Percentiles rank a stretch among this genome's conserved stretches.
Evolutionary conservation across 2,113 vertebrate species (phyloP).

Genomic region (Sebastes fasciatus): DNA sequence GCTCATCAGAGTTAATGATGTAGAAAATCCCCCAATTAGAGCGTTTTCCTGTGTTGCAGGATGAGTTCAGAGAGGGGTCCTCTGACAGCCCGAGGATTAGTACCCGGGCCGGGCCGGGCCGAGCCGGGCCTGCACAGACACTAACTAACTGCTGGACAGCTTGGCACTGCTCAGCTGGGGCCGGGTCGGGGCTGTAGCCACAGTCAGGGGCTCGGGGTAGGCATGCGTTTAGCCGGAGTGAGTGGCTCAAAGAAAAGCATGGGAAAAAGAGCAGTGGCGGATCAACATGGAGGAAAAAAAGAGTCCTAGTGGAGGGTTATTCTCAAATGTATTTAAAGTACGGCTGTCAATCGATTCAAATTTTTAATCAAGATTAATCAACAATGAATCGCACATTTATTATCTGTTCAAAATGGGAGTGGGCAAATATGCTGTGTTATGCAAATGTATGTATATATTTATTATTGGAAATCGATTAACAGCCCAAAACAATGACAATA

Average conservation of each 20-base stretch:
- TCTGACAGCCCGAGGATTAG: constrained; percentile 85
- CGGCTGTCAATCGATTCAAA: too few species aligned
- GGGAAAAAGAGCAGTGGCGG: constrained; percentile 74
- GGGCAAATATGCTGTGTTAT: too few species aligned
- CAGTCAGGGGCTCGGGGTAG: constrained; percentile 71
- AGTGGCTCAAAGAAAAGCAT: constrained; percentile 75
- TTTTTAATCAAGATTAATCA: too few species aligned
- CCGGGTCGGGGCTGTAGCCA: constrained; percentile 59
- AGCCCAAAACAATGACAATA: too few species aligned
- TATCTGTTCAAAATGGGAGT: too few species aligned
- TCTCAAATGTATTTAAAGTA: neutral
- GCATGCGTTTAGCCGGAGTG: constrained; percentile 78
- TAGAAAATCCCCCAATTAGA: constrained; percentile 90
- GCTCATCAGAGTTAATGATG: constrained; percentile 86
- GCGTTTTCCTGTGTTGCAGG: constrained; percentile 84
- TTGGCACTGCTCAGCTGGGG: constrained; percentile 74
- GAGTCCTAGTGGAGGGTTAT: constrained; percentile 24
- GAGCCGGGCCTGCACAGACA: constrained; percentile 72
- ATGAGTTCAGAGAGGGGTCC: constrained; percentile 85
- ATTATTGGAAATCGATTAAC: too few species aligned
- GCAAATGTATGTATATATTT: neutral
- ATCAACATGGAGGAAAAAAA: constrained; percentile 43
- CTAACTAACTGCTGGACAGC: constrained; percentile 74
- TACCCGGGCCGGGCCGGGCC: constrained; percentile 56
- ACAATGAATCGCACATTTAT: too few species aligned